phyloP scores from a whole-genome alignment of 2,888 invertebrate genomes.

The Gari tellinella region DNA sequence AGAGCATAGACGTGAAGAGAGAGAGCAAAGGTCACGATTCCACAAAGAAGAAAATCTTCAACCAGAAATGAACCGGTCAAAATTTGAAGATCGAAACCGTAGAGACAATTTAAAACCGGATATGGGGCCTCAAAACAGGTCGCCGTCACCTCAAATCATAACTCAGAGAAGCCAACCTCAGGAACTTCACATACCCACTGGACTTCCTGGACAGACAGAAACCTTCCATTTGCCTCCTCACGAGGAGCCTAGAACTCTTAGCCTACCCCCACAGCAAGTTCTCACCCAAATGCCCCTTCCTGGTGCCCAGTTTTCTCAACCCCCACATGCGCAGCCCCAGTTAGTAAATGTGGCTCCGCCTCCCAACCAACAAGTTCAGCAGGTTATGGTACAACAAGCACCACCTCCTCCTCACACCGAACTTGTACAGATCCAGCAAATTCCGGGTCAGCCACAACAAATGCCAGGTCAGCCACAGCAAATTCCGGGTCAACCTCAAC shows the following conservation, averaged over 20 bases:
- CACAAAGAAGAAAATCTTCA: no score
- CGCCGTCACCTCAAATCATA: no score
- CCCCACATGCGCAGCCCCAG: slow-evolving; percentile 19
- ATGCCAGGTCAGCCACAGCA: slow-evolving; percentile 18
- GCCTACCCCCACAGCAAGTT: slow-evolving; percentile 16
- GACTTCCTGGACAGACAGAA: slow-evolving; percentile 8
- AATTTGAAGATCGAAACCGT: no score
- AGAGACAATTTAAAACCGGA: no score
- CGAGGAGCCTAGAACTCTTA: slow-evolving; percentile 5
- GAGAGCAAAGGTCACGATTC: no score
- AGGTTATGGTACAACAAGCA: slow-evolving; percentile 14
- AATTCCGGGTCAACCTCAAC: slow-evolving; percentile 5
- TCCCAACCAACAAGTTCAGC: slow-evolving; percentile 14
- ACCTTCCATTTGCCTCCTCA: slow-evolving; percentile 16
- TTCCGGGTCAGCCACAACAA: slow-evolving; percentile 16
- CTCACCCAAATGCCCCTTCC: slow-evolving; percentile 6
- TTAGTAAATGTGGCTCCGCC: slow-evolving; percentile 30
- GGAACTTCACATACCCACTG: slow-evolving; percentile 1
- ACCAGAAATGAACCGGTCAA: no score
- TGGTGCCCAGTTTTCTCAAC: slow-evolving; percentile 7
- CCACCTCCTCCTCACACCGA: slow-evolving; percentile 21
- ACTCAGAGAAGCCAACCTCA: neutral
- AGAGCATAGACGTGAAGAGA: no score
- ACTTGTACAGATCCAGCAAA: slow-evolving; percentile 24
- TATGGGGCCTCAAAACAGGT: no score